Evolutionary conservation across 1,140 invertebrate species (phyloP).

Genomic region (Lithobius niger): DNA sequence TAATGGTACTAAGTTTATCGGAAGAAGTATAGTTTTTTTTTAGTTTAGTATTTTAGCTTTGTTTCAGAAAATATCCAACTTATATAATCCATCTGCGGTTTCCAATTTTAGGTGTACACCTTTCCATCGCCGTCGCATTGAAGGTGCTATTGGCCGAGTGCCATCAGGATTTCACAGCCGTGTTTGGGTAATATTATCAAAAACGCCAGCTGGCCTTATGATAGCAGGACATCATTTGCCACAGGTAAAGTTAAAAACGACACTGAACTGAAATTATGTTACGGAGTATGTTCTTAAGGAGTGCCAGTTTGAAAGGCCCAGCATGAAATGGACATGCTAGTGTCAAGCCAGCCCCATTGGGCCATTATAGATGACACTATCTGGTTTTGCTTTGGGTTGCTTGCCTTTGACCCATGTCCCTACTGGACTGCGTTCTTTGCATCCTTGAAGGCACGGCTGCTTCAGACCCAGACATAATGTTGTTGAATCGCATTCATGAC

Average conservation of each 20-base stretch:
- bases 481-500: too few species aligned
- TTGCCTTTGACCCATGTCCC: background rate
- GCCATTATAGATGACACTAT: background rate
- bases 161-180: constrained; percentile 86
- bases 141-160: constrained; percentile 89
- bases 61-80: too few species aligned
- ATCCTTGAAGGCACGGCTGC: too few species aligned
- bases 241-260: constrained; percentile 25
- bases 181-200: constrained; percentile 86
- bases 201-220: constrained; percentile 74
- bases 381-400: background rate
- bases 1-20: too few species aligned
- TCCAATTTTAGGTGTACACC: constrained; percentile 23
- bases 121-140: constrained; percentile 69
- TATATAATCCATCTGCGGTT: too few species aligned
- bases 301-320: background rate
- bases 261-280: background rate
- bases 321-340: background rate
- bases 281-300: background rate
- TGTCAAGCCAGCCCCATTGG: background rate
- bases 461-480: too few species aligned
- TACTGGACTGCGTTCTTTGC: background rate
- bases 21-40: too few species aligned
- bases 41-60: too few species aligned
- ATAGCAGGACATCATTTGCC: constrained; percentile 71